Evolutionary conservation across 2,888 invertebrate genomes (phyloP).

Genomic region (Empis stercorea): DNA sequence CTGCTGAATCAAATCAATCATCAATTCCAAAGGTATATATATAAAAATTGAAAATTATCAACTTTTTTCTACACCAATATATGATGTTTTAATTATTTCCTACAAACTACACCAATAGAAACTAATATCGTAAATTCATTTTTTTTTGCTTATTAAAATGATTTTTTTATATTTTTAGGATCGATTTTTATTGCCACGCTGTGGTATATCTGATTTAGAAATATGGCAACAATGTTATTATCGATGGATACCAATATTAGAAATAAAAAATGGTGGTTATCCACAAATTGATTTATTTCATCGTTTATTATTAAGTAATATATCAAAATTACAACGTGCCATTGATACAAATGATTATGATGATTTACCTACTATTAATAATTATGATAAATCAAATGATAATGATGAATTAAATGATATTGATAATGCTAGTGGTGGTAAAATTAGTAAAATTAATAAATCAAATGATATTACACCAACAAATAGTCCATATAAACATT

Average conservation of each 20-base stretch:
- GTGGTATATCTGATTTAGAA: slow-evolving; percentile 45
- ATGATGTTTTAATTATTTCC: too few species aligned
- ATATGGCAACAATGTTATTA: slow-evolving; percentile 85
- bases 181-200: slow-evolving; percentile 39
- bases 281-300: slow-evolving; percentile 35
- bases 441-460: slow-evolving; percentile 2
- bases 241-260: slow-evolving; percentile 74
- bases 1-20: slow-evolving; percentile 20
- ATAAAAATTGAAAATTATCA: too few species aligned
- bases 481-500: slow-evolving; percentile 18
- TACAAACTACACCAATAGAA: too few species aligned
- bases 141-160: too few species aligned
- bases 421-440: background rate
- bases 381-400: background rate
- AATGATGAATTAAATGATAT: background rate
- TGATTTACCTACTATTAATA: slow-evolving; percentile 25
- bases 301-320: slow-evolving; percentile 31
- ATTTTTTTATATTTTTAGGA: slow-evolving; percentile 17
- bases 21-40: slow-evolving; percentile 26
- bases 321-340: slow-evolving; percentile 32
- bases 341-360: slow-evolving; percentile 31
- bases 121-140: too few species aligned
- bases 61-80: too few species aligned
- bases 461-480: slow-evolving; percentile 17
- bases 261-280: slow-evolving; percentile 39